These are phyloP conservation scores for Troides aeacus DNA, from an alignment of 2,888 invertebrate species.

Conservation along the genomic window DNA sequence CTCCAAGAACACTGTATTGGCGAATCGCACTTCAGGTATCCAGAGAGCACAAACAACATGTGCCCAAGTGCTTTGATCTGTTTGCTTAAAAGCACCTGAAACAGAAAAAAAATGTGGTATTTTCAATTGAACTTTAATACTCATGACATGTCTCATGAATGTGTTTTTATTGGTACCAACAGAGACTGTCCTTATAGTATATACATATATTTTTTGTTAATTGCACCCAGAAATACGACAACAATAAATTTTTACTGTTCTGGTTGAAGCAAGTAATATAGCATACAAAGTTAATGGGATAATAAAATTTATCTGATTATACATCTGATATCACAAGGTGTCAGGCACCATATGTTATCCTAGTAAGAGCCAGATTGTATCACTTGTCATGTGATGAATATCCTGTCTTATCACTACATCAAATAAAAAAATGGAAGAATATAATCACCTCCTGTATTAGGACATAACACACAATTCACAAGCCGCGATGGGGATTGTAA, in stretches of 20 bases:
- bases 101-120: slow-evolving; percentile 7
- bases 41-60: slow-evolving; percentile 99
- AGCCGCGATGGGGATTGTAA: slow-evolving; percentile 97
- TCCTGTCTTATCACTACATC: too few relatives aligned
- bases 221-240: too few relatives aligned
- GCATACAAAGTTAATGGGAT: not conserved
- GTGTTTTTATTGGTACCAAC: too few relatives aligned
- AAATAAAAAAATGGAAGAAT: slow-evolving; percentile 6
- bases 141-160: not conserved
- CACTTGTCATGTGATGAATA: too few relatives aligned
- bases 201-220: too few relatives aligned
- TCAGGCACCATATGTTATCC: too few relatives aligned
- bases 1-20: slow-evolving; percentile 98
- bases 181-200: too few relatives aligned
- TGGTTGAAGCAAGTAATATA: not conserved
- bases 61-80: slow-evolving; percentile 97
- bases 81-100: slow-evolving; percentile 96
- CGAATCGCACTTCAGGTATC: slow-evolving; percentile 99
- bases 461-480: slow-evolving; percentile 98
- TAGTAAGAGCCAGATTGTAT: too few relatives aligned
- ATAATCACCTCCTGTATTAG: slow-evolving; percentile 90
- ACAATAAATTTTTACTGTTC: too few relatives aligned
- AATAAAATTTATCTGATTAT: too few relatives aligned
- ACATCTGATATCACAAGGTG: too few relatives aligned
- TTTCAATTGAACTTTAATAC: not conserved